phyloP scores from a whole-genome alignment of 1,140 invertebrate genomes.

The Caerostris darwini region DNA sequence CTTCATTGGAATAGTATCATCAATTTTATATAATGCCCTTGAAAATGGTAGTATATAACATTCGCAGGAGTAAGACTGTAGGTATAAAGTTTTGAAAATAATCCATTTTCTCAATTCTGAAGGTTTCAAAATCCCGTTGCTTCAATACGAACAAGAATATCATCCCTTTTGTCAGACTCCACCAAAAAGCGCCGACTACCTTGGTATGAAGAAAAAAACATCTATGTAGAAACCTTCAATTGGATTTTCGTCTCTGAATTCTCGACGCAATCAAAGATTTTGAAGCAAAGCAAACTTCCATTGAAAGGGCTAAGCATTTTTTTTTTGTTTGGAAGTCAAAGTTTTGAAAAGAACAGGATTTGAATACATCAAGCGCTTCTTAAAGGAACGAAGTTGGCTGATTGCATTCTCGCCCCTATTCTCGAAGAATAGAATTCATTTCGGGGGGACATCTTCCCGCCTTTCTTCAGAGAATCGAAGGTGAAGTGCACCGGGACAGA shows the following conservation, averaged over 20 bases:
- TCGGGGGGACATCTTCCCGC: background rate
- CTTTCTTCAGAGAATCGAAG: background rate
- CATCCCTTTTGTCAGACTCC: too few species aligned
- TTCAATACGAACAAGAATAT: too few species aligned
- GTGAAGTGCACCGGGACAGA: too few species aligned
- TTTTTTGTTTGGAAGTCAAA: background rate
- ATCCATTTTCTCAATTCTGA: too few species aligned
- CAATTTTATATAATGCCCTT: too few species aligned
- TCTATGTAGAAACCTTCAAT: background rate
- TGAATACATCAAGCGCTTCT: constrained; percentile 20
- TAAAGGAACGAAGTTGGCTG: background rate
- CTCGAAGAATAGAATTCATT: constrained; percentile 21
- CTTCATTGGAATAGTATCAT: too few species aligned
- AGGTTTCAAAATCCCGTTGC: too few species aligned
- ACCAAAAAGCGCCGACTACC: too few species aligned
- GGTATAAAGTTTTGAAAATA: too few species aligned
- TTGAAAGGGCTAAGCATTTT: background rate
- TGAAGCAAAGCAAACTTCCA: constrained; percentile 26
- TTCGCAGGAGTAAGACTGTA: too few species aligned
- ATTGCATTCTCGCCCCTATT: constrained; percentile 35
- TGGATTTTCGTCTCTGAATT: constrained; percentile 20
- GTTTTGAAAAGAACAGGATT: constrained; percentile 3
- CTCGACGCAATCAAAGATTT: constrained; percentile 40
- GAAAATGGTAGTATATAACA: too few species aligned
- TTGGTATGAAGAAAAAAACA: too few species aligned